Base-by-base conservation (phyloP, 2,888 invertebrate genomes). In the Epinotia bilunana region DNA sequence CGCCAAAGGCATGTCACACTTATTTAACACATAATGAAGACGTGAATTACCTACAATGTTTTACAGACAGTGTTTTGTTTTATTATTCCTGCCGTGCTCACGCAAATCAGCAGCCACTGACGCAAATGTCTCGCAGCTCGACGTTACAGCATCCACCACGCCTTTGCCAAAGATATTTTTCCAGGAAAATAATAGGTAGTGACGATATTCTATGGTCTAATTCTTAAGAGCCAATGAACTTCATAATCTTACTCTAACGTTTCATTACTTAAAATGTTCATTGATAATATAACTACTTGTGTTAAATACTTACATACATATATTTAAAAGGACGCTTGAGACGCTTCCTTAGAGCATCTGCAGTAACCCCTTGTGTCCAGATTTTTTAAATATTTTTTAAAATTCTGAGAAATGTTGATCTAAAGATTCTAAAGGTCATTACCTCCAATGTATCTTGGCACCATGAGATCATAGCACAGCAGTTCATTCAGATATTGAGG, bases 51-150 rank as follows among this genome's bases (percentile, higher is more conserved):
- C 43, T 20, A 63, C 70, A 20, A 20, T 64, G 43, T 46, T 39
- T 43, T 33, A 64, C 43, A 70, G 20, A 64, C 70, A 61, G 18
- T 67, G 57, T 69, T 71, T 58, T 61, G 62, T 70, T 68, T 43
- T 58, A 68, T 58, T 80, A 77, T 79, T 79, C 75, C 76, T 74
- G 70, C 72, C 72, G 28, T 67, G 61, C 65, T 69, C 76, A 62
- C 78, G 67, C 77, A 77, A 73, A 67, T 72, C 71, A 64, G 53
- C 62, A 12, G 63, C 74, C 64, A 33, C 70, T 74, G 74, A 74
- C 74, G 74, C 79, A 81, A 79, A 78, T 70, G 78, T 61, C 78
- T 61, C 72, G 57, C 68, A 64, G 28, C 33, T 55, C 62, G 28
- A 57, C 57, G 60, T 69, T 39, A 46, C 74, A 49, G 49, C 33